Evolutionary conservation across 2,888 invertebrate species (phyloP), one percentile per base, ranked within the genome.

Genomic region (Drosophila leonis): DNA sequence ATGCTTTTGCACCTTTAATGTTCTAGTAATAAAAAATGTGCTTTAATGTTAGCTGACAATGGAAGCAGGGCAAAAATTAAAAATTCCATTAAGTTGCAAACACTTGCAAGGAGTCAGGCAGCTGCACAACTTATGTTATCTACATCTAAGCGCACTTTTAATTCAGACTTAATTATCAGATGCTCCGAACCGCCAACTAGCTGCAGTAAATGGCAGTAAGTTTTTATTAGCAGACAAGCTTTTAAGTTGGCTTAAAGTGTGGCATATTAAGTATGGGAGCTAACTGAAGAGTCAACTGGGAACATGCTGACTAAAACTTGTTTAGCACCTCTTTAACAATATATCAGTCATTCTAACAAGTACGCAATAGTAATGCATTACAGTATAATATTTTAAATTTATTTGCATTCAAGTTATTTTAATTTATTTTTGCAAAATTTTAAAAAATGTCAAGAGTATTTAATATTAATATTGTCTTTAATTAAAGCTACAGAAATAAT

Each of bases 51-150:
- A 64, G 66, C 72, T 62, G 64, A 52, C 55, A 65, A 49, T 51
- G 60, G 39, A 37, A 37, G 57, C 61, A 20, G 41, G 20, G 56
- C 52, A 54, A 66, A 70, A 81, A 88, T 84, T 84, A 81, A 83
- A 84, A 84, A 88, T 84, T 84, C 89, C 83, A 88, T 88, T 86
- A 86, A 86, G 82, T 74, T 72, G 83, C 80, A 80, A 85, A 68
- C 88, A 76, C 67, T 80, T 64, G 65, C 63, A 75, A 41, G 60
- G 37, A 35, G 48, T 46, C 49, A 48, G 31, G 57, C 51, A 57
- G 44, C 52, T 51, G 72, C 71, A 64, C 65, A 57, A 64, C 78
- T 15, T 33, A 66, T 51, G 46, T 57, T 51, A 35, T 54, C 59
- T 15, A 54, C 33, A 65, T 55, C 59, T 59, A 55, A 71, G 66